These are phyloP conservation scores for Anthrax anthrax DNA, from an alignment of 2,888 invertebrate genomes.

Conservation along the genomic window DNA sequence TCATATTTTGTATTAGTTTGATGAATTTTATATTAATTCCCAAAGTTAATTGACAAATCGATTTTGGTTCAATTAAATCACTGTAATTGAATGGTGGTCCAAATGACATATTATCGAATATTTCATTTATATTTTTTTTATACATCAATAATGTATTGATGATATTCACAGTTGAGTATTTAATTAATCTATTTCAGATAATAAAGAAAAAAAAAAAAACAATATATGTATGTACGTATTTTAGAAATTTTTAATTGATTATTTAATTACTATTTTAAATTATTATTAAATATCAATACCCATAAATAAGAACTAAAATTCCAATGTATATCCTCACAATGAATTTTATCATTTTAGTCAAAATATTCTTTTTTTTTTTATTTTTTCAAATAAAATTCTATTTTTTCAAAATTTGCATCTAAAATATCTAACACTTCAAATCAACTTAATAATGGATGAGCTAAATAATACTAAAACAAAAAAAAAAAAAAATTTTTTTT, in stretches of 20 bases:
- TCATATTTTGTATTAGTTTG: background rate
- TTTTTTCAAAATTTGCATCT: too few species aligned
- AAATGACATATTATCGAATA: slow-evolving; percentile 2
- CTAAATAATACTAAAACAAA: too few species aligned
- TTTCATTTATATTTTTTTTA: background rate
- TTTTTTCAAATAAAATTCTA: too few species aligned
- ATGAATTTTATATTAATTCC: background rate
- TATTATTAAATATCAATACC: too few species aligned
- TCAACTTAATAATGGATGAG: too few species aligned
- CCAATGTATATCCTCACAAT: background rate
- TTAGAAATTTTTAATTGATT: too few species aligned
- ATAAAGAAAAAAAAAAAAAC: background rate
- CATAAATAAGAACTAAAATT: background rate
- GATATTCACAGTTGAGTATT: background rate
- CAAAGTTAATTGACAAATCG: background rate
- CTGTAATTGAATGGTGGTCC: slow-evolving; percentile 6
- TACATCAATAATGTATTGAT: background rate
- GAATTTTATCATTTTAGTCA: too few species aligned
- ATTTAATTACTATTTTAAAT: background rate
- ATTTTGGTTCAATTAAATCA: slow-evolving; percentile 1
- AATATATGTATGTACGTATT: too few species aligned
- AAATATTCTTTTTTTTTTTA: too few species aligned
- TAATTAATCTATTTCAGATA: background rate
- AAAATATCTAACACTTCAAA: too few species aligned
- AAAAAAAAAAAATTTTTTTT: too few species aligned